phyloP scores from a whole-genome alignment of 2,888 invertebrate genomes.

The Archips crataeganus region DNA sequence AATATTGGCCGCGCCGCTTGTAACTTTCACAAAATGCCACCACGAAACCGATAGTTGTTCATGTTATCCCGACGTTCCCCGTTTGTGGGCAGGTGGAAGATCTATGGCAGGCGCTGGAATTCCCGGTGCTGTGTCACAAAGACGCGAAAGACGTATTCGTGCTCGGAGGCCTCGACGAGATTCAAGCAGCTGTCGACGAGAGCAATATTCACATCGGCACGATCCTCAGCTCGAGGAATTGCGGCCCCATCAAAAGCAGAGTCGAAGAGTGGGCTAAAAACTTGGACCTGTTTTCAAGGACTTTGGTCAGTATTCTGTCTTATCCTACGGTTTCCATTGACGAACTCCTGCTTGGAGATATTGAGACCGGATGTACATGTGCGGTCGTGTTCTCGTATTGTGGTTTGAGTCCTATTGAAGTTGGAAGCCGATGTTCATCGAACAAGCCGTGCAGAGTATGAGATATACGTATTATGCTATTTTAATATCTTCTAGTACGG shows the following conservation, averaged over 20 bases:
- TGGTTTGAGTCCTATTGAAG: no score
- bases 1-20: no score
- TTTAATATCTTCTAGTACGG: no score
- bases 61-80: background rate
- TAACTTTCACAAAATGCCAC: no score
- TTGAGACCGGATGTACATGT: no score
- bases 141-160: slow-evolving; percentile 94
- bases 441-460: no score
- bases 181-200: slow-evolving; percentile 93
- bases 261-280: slow-evolving; percentile 94
- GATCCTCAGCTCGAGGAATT: slow-evolving; percentile 94
- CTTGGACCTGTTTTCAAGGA: slow-evolving; percentile 92
- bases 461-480: no score
- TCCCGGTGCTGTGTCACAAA: slow-evolving; percentile 91
- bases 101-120: slow-evolving; percentile 92
- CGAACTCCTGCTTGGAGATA: no score
- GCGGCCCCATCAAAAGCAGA: slow-evolving; percentile 92
- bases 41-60: background rate
- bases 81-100: slow-evolving; percentile 88
- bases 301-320: slow-evolving; percentile 87
- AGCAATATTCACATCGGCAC: slow-evolving; percentile 94
- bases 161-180: slow-evolving; percentile 93
- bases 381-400: no score
- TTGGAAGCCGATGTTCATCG: no score
- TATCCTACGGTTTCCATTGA: no score